Evolutionary conservation across 1,140 invertebrate genomes (phyloP).

Genomic region (Tetraneura akinire): DNA sequence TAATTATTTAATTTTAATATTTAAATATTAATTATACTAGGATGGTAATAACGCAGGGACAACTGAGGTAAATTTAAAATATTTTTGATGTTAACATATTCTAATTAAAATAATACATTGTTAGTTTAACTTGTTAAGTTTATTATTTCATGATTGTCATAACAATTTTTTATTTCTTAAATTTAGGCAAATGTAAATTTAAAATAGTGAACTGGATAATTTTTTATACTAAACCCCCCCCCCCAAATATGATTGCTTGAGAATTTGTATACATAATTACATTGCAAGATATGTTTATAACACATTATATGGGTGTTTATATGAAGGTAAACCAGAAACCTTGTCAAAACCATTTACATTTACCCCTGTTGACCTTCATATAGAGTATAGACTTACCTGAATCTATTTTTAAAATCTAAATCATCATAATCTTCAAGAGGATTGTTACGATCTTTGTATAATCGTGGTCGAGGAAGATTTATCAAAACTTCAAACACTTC

Average conservation of each 20-base stretch:
- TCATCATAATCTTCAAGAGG: not conserved
- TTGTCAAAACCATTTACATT: slow-evolving; percentile 3
- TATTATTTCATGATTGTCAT: too few species aligned
- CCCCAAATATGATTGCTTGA: not conserved
- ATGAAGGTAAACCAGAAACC: not conserved
- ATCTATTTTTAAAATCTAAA: too few species aligned
- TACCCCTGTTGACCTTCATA: not conserved
- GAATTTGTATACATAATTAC: not conserved
- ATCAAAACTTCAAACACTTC: not conserved
- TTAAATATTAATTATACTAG: too few species aligned
- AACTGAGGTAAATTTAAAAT: not conserved
- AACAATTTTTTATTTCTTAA: not conserved
- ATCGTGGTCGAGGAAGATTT: slow-evolving; percentile 14
- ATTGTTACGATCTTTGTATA: not conserved
- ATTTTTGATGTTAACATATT: too few species aligned
- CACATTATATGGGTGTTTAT: not conserved
- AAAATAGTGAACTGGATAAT: not conserved
- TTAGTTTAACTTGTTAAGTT: too few species aligned
- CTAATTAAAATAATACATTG: too few species aligned
- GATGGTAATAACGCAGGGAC: too few species aligned
- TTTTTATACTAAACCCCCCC: not conserved
- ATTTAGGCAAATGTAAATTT: not conserved
- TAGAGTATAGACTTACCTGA: not conserved
- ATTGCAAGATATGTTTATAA: not conserved
- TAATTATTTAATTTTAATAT: slow-evolving; percentile 14